A percentile compares a stretch with the other conserved stretches of the same genome.
Evolutionary conservation across 1,140 invertebrate species (phyloP).

Genomic region (Papilio polyxenes): DNA sequence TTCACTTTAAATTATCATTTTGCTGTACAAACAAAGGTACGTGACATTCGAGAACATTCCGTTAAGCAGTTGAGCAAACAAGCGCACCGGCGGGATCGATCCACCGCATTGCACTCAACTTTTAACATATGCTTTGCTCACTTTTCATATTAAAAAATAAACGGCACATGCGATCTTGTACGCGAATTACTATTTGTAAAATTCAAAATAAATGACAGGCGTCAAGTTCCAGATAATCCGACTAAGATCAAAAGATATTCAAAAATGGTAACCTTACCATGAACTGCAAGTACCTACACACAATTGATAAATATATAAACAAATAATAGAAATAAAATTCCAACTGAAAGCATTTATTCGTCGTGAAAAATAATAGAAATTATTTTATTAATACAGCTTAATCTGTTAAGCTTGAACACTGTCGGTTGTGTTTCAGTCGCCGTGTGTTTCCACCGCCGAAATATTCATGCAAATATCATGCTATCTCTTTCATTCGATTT

Average conservation of each 20-base stretch:
- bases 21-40: constrained; percentile 26
- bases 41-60: constrained; percentile 31
- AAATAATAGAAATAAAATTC: no score
- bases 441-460: no score
- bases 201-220: no score
- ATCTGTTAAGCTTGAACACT: no score
- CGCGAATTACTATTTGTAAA: no score
- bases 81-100: constrained; percentile 22
- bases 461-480: background rate
- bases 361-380: background rate
- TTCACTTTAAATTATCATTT: constrained; percentile 27
- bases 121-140: background rate
- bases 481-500: background rate
- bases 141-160: background rate
- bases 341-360: background rate
- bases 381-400: background rate
- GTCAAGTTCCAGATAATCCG: no score
- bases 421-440: no score
- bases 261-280: no score
- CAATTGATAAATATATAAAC: no score
- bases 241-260: no score
- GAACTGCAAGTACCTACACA: no score
- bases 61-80: constrained; percentile 35
- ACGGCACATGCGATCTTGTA: background rate
- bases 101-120: constrained; percentile 7